These are phyloP conservation scores for Tribolium madens DNA, from an alignment of 1,140 invertebrate genomes.

Conservation along the genomic window DNA sequence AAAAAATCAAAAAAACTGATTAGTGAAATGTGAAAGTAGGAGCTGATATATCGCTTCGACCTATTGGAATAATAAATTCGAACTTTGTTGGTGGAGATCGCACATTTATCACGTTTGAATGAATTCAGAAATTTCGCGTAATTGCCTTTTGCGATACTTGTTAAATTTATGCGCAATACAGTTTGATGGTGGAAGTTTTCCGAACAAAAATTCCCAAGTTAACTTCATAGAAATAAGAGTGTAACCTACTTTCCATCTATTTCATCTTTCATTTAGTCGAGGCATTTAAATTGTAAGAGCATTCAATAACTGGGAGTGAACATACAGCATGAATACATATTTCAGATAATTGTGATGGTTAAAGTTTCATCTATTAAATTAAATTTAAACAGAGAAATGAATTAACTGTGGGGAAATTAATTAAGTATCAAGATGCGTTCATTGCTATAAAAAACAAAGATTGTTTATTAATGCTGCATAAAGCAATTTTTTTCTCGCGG, in stretches of 20 bases:
- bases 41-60: conserved; percentile 6
- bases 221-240: conserved; percentile 32
- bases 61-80: conserved; percentile 18
- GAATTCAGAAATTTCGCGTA: conserved; percentile 35
- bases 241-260: conserved; percentile 22
- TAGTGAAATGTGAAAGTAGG: neutral
- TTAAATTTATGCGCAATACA: conserved; percentile 36
- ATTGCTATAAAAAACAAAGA: conserved; percentile 6
- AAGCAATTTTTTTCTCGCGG: conserved; percentile 11
- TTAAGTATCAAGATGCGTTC: neutral
- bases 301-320: conserved; percentile 23
- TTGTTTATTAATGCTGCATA: conserved; percentile 16
- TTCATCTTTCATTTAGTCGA: conserved; percentile 10
- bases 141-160: conserved; percentile 20
- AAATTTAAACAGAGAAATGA: neutral
- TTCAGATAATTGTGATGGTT: conserved; percentile 33
- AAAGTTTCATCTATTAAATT: conserved; percentile 35
- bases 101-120: conserved; percentile 26
- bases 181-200: conserved; percentile 33
- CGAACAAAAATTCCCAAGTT: conserved; percentile 19
- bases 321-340: conserved; percentile 22
- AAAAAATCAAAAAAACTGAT: conserved; percentile 12
- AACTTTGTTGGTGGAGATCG: conserved; percentile 14
- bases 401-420: neutral
- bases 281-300: conserved; percentile 7